Evolutionary conservation across 2,888 invertebrate genomes (phyloP).

Genomic region (Nesidiocoris tenuis): DNA sequence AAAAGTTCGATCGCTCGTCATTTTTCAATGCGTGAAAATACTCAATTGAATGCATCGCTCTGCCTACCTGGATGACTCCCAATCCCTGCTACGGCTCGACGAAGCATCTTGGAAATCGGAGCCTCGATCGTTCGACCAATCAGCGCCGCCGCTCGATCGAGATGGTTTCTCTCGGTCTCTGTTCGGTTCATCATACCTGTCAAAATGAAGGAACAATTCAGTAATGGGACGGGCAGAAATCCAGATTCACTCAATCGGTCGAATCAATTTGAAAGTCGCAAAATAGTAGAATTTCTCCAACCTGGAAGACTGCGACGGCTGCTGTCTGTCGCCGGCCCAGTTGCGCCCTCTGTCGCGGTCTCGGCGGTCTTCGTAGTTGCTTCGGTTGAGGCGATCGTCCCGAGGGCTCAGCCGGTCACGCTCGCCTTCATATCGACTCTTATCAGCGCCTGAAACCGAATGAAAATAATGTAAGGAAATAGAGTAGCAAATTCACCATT

Average conservation of each 20-base stretch:
- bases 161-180: slow-evolving; percentile 28
- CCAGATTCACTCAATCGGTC: no score
- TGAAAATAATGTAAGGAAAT: background rate
- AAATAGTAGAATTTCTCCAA: no score
- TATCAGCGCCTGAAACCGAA: slow-evolving; percentile 9
- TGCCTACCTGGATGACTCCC: slow-evolving; percentile 26
- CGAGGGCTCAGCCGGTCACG: slow-evolving; percentile 34
- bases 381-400: slow-evolving; percentile 29
- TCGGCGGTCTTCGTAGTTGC: slow-evolving; percentile 33
- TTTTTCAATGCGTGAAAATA: no score
- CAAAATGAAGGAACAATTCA: no score
- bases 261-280: no score
- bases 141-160: slow-evolving; percentile 19
- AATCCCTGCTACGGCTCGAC: slow-evolving; percentile 16
- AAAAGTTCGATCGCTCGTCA: no score
- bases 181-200: slow-evolving; percentile 27
- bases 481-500: background rate
- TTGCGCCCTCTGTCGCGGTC: slow-evolving; percentile 27
- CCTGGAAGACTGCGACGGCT: slow-evolving; percentile 30
- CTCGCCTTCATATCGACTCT: slow-evolving; percentile 25
- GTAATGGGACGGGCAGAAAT: no score
- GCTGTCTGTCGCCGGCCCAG: slow-evolving; percentile 22
- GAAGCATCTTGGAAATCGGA: slow-evolving; percentile 19
- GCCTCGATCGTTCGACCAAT: slow-evolving; percentile 28
- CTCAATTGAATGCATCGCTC: no score